These are phyloP conservation scores for Festucalex cinctus DNA, from an alignment of 2,113 vertebrate genomes.

Conservation along the genomic window DNA sequence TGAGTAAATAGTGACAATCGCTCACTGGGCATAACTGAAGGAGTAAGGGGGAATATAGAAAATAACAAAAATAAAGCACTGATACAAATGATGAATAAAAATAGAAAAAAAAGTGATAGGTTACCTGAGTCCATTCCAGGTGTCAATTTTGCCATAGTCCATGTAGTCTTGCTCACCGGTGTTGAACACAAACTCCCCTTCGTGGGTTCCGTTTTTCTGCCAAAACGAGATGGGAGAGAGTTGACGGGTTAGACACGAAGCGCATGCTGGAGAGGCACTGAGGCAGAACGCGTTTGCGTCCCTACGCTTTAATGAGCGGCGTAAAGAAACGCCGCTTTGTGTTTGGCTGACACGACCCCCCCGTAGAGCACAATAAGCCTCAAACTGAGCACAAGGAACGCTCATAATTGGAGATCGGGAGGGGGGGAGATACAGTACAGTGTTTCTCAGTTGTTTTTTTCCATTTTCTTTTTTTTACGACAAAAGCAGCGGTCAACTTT, in stretches of 20 bases:
- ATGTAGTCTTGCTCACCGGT: conserved; percentile 85
- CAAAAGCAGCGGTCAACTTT: too few species aligned
- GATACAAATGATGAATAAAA: neutral
- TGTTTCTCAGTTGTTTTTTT: neutral
- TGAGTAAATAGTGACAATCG: conserved; percentile 13
- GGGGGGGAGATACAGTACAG: neutral
- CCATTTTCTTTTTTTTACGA: too few species aligned
- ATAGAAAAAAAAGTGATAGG: neutral
- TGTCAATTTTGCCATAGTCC: conserved; percentile 89
- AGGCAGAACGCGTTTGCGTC: conserved; percentile 11
- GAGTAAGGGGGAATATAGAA: neutral
- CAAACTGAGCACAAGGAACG: neutral
- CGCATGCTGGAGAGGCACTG: neutral
- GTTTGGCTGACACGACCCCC: neutral
- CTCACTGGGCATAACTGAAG: neutral
- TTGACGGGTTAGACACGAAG: conserved; percentile 18
- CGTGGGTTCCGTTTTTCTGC: conserved; percentile 92
- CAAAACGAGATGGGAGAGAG: conserved; percentile 31
- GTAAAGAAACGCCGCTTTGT: conserved; percentile 15
- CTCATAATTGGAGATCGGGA: neutral
- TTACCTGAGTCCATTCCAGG: conserved; percentile 94
- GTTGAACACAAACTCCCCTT: conserved; percentile 90
- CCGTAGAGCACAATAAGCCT: neutral
- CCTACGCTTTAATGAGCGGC: neutral
- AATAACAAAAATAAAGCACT: neutral